Percentiles rank a stretch among this genome's conserved stretches.
phyloP scores from a whole-genome alignment of 2,797 vertebrate species.

The Poecilia picta region DNA sequence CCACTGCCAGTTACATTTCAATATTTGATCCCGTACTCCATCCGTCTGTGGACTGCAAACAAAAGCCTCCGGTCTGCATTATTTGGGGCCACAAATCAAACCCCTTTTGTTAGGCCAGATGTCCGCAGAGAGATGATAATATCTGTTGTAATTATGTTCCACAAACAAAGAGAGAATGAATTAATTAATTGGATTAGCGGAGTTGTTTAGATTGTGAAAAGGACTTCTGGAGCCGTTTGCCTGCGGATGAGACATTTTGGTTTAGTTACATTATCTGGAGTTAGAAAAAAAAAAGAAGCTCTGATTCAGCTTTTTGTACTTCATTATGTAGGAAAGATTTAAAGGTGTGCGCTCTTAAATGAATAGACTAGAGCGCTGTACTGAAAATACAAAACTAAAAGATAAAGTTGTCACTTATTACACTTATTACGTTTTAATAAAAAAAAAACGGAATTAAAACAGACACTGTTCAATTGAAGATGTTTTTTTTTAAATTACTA shows the following conservation, averaged over 20 bases:
- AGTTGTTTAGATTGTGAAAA: neutral
- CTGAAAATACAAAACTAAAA: neutral
- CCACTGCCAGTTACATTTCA: neutral
- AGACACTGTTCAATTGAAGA: neutral
- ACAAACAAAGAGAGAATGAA: neutral
- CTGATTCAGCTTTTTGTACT: neutral
- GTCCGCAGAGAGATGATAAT: neutral
- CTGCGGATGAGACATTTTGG: neutral
- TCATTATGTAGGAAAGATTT: neutral
- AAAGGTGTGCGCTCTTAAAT: neutral
- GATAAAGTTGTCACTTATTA: neutral
- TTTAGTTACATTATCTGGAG: neutral
- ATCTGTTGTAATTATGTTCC: neutral
- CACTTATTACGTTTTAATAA: neutral
- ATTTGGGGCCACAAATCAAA: conserved; percentile 7
- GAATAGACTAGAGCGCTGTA: neutral
- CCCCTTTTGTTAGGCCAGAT: neutral
- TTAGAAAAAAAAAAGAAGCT: neutral
- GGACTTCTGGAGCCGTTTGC: neutral
- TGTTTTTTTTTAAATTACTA: too few relatives aligned
- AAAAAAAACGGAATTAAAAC: neutral
- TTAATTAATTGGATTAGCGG: neutral
- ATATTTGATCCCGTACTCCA: neutral
- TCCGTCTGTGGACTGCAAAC: neutral
- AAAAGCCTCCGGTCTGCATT: neutral